These are phyloP conservation scores for Lepilemur septentrionalis DNA, from an alignment of 2,797 vertebrate species.

Conservation along the genomic window DNA sequence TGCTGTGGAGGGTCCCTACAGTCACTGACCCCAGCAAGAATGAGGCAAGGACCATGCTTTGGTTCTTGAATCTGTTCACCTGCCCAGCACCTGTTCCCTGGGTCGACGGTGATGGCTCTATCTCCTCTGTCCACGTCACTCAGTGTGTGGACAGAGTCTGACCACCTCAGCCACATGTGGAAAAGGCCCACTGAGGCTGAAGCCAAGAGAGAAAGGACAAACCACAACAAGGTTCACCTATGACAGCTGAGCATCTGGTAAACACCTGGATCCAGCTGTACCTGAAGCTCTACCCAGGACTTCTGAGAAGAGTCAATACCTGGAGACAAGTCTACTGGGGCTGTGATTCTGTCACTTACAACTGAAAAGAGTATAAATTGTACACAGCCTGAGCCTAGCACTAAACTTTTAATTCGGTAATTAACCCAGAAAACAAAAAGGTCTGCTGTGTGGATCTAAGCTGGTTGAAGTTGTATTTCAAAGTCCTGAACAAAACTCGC, in stretches of 20 bases:
- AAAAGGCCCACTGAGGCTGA: neutral
- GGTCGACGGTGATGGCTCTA: fast-evolving
- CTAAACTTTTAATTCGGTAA: neutral
- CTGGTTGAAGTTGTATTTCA: fast-evolving
- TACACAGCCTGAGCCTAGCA: fast-evolving
- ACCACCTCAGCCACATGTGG: neutral
- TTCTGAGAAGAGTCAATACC: fast-evolving
- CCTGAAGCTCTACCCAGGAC: neutral
- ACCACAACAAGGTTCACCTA: neutral
- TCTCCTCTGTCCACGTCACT: fast-evolving
- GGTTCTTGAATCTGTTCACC: neutral
- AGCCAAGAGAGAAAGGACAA: too few species aligned
- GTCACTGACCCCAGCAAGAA: neutral
- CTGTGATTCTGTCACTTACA: neutral
- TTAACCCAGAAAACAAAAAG: fast-evolving
- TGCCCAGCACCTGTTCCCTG: fast-evolving
- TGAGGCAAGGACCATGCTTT: neutral
- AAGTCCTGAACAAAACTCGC: neutral
- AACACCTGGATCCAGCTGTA: neutral
- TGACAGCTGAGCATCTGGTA: neutral
- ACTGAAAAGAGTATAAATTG: fast-evolving
- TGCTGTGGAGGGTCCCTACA: fast-evolving
- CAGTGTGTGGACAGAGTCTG: neutral
- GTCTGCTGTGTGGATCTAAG: neutral
- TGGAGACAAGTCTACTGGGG: neutral